Evolutionary conservation across 2,797 vertebrate species (phyloP), one percentile per base, ranked within the genome.

Genomic region (Brachyrhaphis roseni): DNA sequence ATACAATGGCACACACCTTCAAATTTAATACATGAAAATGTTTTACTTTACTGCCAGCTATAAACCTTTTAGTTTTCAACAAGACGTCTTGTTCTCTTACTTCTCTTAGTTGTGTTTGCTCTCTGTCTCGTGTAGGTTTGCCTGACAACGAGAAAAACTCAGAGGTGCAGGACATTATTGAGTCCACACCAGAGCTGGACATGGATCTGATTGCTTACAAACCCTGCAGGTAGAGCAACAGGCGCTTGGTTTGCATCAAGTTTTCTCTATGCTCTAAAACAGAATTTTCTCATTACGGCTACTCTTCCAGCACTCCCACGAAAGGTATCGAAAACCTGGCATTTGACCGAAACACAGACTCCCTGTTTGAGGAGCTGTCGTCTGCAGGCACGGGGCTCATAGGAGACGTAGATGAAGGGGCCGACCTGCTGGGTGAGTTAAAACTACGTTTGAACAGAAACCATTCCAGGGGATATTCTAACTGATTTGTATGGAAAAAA

Each of bases 261-360:
- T 1, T 23, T 64, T 77, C 6, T 28, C 2, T 39, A 4, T 2
- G 0, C 5, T 36, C 39, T 23, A 13, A 46, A 49, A 41, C 79
- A 36, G 45, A 7, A 49, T 49, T 12, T 31, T 77, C 51, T 23
- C 47, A 3, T 79, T 41, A 0, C 26, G 39, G 36, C 78, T 45
- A 0, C 28, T 86, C 89, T 84, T 74, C 36, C 86, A 99, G 98
- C 88, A 99, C 98, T 78, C 98, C 97, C 1, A 97, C 97, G 83
- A 98, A 97, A 96, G 98, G 98, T 89, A 99, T 99, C 68, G 98
- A 99, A 91, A 99, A 99, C 95, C 96, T 97, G 96, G 98, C 97
- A 0, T 99, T 99, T 87, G 98, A 99, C 94, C 97, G 98, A 47
- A 99, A 99, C 84, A 99, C 98, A 59, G 98, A 99, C 72, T 99